Conservation (phyloP, 2,797 vertebrate genomes). For the Lepilemur ruficaudatus region DNA sequence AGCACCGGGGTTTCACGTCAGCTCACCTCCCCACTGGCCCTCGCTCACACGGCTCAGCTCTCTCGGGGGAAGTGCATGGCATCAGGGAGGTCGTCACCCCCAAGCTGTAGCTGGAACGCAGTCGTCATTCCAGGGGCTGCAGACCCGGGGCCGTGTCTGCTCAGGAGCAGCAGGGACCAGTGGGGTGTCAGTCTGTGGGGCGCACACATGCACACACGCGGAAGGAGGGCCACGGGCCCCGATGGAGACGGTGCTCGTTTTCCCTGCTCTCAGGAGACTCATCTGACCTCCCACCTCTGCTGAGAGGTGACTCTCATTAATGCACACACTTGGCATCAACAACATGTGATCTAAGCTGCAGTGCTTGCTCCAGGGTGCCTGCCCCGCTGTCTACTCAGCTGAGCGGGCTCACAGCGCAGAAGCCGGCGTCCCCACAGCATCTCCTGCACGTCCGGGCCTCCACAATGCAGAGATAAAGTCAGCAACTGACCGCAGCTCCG, state of each 20-base stretch:
- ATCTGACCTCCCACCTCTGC: neutral
- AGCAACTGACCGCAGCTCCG: neutral
- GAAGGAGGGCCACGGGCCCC: neutral
- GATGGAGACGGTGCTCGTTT: neutral
- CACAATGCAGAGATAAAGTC: neutral
- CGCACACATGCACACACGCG: fast-evolving
- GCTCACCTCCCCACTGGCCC: neutral
- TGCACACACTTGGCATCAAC: neutral
- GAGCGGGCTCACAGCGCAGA: neutral
- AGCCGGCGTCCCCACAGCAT: neutral
- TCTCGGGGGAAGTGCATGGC: neutral
- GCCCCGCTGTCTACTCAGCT: neutral
- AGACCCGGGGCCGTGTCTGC: neutral
- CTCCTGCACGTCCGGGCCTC: neutral
- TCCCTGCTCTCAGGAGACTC: neutral
- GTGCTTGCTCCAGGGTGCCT: neutral
- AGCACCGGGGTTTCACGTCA: neutral
- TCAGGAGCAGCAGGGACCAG: neutral
- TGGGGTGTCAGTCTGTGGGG: neutral
- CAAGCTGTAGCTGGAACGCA: neutral
- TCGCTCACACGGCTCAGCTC: neutral
- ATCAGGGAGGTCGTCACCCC: neutral
- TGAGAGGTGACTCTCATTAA: neutral
- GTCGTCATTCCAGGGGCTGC: neutral
- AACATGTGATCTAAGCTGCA: neutral